Evolutionary conservation across 1,140 invertebrate genomes (phyloP), one percentile per base, ranked within the genome.

Genomic region (Gryllus bimaculatus): DNA sequence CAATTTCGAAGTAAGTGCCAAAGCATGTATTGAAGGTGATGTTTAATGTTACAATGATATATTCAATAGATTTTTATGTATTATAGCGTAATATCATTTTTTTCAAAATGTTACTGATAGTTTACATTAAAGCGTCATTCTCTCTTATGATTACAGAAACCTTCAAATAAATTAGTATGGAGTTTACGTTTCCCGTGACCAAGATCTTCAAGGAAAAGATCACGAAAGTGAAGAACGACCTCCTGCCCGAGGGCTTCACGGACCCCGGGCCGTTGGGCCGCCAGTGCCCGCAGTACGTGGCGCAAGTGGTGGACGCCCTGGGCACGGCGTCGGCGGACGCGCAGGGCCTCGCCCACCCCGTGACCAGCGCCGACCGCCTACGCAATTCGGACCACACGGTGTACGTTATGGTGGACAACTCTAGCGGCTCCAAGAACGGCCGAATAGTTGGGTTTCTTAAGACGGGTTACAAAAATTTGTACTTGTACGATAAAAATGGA

Each of bases 391-490:
- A 66, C 18, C 54, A 66, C 54, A 13, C 18, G 54, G 10, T 66
- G 0, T 66, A 66, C 7, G 54, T 66, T 7, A 13, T 66, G 54
- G 18, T 18, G 18, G 54, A 66, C 54, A 10, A 66, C 10, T 1
- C 10, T 10, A 66, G 54, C 54, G 18, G 18, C 7, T 13, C 10
- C 54, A 66, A 66, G 7, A 66, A 66, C 18, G 54, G 54, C 1
- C 10, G 10, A 1, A 18, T 66, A 13, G 54, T 66, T 10, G 54
- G 54, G 2, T 66, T 66, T 7, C 54, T 66, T 0, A 66, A 66
- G 18, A 66, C 54, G 54, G 54, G 54, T 66, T 66, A 66, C 54
- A 66, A 66, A 66, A 66, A 66, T 66, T 66, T 66, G 54, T 66
- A 66, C 18, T 18, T 66, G 10, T 66, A 13, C 18, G 54, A 66